Conservation (phyloP, 2,797 vertebrate species). For the Phyllotis vaccarum region DNA sequence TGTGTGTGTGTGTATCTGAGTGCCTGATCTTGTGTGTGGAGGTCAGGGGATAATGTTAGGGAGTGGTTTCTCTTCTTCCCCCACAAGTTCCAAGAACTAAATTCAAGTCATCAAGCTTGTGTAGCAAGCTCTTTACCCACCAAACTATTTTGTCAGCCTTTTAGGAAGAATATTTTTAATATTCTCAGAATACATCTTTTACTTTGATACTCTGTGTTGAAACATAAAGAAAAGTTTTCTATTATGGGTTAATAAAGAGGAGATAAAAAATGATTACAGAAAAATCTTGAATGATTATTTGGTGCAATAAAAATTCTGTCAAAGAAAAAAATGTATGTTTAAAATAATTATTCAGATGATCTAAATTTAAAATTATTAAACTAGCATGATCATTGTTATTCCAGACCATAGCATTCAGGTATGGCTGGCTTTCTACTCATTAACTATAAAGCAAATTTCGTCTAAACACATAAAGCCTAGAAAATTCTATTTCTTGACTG, state of each 20-base stretch:
- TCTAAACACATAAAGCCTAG: not conserved
- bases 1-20: not conserved
- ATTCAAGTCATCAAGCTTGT: not conserved
- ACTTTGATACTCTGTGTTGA: not conserved
- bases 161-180: not conserved
- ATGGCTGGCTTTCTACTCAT: not conserved
- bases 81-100: not conserved
- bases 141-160: not conserved
- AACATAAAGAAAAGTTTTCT: not conserved
- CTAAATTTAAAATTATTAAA: not conserved
- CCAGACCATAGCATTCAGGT: not conserved
- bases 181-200: not conserved
- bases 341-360: not conserved
- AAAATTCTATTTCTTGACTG: not conserved
- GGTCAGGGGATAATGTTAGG: not conserved
- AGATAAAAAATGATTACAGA: not conserved
- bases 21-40: not conserved
- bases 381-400: not conserved
- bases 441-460: not conserved
- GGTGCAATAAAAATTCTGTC: not conserved
- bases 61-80: too few species aligned
- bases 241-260: not conserved
- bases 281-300: not conserved
- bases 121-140: not conserved
- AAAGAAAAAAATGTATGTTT: not conserved